Evolutionary conservation across 2,113 vertebrate species (phyloP), one percentile per base, ranked within the genome.

Genomic region (Epinephelus moara): DNA sequence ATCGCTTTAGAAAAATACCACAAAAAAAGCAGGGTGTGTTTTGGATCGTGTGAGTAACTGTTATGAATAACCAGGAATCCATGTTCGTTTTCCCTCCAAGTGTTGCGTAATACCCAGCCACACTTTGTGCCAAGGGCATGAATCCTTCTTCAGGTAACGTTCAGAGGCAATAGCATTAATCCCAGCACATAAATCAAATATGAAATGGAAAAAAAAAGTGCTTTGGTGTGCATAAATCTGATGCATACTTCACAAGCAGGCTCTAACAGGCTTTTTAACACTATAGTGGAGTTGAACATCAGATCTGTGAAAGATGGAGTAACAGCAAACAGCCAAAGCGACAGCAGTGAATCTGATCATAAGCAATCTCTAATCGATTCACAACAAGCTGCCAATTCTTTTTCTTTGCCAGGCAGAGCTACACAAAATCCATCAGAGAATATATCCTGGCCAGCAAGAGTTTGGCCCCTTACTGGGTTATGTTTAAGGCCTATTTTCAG

Each of bases 401-500:
- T 64, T 21, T 40, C n/a, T 72, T 30, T 60, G 17, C 6, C 33
- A 67, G 10, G 62, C 25, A 27, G 33, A 45, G 50, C 5, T 15
- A 17, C 19, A 40, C 21, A 50, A 7, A 60, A 37, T 71, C 3
- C 62, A 25, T 30, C n/a, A 70, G 69, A 73, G 42, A 64, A 73
- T 47, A 45, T 23, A 60, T 37, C 17, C 8, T 14, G 62, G 37
- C 13, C 42, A 13, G 33, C 3, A 2, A 64, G 27, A 25, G 17
- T 61, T 50, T n/a, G 8, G 72, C 70, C 47, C 76, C 33, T 52
- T 59, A 63, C 70, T 56, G 27, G 13, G 30, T 40, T 57, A 30
- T 55, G 57, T 79, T 73, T 74, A 66, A 64, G 59, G 53, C 57
- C 64, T 69, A 81, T 82, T 90, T 86, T 79, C 66, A 96, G 91